Base-by-base conservation (phyloP, 2,888 invertebrate species). In the Apotomis turbidana region DNA sequence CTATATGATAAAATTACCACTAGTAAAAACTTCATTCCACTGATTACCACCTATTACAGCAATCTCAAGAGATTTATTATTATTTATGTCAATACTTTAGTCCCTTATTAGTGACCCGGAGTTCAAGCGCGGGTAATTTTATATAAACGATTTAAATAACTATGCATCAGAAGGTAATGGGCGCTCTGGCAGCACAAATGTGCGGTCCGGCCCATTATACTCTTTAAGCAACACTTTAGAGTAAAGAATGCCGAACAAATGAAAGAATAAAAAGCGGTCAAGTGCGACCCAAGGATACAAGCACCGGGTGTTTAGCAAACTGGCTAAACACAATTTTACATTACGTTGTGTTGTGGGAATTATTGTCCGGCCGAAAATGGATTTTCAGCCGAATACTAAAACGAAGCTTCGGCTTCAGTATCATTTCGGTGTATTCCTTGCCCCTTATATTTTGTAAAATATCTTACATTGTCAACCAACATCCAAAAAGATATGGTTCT, bases 211-310 rank as follows among this genome's bases (percentile, higher is more conserved):
- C 51, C 67, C 67, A 68, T 68, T 68, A 68, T 41, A 58, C 49
- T 57, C 58, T 67, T 68, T 68, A 68, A 59, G 67, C 67, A 68
- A 68, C 58, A 68, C 49, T 68, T 68, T 68, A 59, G 59, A 58
- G 58, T 68, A 68, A 58, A 59, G 15, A 59, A 68, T 68, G 58
- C 59, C 38, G 58, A 51, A 59, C 59, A 68, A 68, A 67, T 67
- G 58, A 67, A 58, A 8, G 67, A 64, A 66, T 66, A 66, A 57
- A 66, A 57, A 36, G 6, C 55, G n/a, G 66, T n/a, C 66, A 66
- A 66, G 66, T 27, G 27, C 8, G 46, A 57, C 27, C 12, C 15
- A 44, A 4, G 10, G 54, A 41, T 15, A 8, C 15, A 27, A 2
- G 27, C 2, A 27, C 27, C 27, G 27, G 27, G 27, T 27, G 2